Evolutionary conservation across 2,113 vertebrate species (phyloP), one percentile per base, ranked within the genome.

Genomic region (Gopherus flavomarginatus): DNA sequence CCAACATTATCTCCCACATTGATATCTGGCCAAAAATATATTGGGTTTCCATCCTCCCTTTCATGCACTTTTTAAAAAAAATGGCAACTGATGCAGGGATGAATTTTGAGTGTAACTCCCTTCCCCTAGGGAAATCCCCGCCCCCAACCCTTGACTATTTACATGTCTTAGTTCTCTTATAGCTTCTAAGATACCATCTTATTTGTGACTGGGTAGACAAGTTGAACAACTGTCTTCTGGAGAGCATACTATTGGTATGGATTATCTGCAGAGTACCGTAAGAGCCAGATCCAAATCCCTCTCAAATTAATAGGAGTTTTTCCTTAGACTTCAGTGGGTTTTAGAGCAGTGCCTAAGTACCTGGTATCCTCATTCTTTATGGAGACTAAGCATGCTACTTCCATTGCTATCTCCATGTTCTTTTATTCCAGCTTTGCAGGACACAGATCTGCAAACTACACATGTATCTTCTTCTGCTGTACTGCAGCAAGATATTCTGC

Each of bases 1-100:
- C 11, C 27, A 85, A 9, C 5, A 19, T 7, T 69, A 1, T 69
- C 11, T 85, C 19, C 49, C 17, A 59, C 2, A 0, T 14, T 0
- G 1, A 42, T 21, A 59, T 4, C n/a, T 38, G 2, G 57, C 27
- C 57, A 59, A 59, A 59, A 59, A 59, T 59, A 59, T 8, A 29
- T 59, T 29, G 57, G 11, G 2, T 59, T 27, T 59, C 27, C 27
- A 59, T 59, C 27, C 27, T 59, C 57, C 12, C 26, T 59, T 59
- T 12, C 24, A 13, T 11, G 57, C 21, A 59, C 24, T 56, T 59
- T 59, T 57, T 57, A 13, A 12, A 3, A 26, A 9, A 59, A 29
- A 59, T 12, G 27, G 26, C 57, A 59, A 29, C 57, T 88, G 54
- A 62, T 38, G 38, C 0, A 0, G 16, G 49, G 21, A 56, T 19